These are phyloP conservation scores for Drosophila demipolita DNA, from an alignment of 2,888 invertebrate species.

Conservation along the genomic window DNA sequence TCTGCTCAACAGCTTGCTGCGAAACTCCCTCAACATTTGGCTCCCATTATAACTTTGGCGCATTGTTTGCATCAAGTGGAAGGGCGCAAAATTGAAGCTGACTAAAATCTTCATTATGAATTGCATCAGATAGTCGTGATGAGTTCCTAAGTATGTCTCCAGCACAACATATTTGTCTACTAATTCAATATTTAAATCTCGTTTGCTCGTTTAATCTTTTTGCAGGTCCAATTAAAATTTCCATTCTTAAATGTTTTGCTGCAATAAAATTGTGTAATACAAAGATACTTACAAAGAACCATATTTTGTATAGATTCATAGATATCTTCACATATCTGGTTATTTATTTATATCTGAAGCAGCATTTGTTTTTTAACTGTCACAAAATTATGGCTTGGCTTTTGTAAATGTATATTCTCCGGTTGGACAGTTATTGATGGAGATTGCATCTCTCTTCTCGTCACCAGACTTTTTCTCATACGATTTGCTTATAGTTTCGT, in stretches of 20 bases:
- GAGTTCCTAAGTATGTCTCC: background rate
- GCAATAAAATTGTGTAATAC: background rate
- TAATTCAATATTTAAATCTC: background rate
- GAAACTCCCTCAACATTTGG: conserved; percentile 32
- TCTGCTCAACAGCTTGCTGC: conserved; percentile 53
- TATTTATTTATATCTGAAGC: background rate
- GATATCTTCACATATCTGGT: too few species aligned
- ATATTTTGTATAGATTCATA: background rate
- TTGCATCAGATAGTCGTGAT: background rate
- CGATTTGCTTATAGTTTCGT: background rate
- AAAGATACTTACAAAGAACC: background rate
- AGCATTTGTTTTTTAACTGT: background rate
- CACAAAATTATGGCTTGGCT: too few species aligned
- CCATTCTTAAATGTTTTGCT: too few species aligned
- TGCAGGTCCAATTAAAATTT: background rate
- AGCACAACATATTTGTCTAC: background rate
- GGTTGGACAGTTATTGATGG: background rate
- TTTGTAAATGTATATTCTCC: background rate
- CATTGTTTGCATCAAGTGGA: conserved; percentile 33
- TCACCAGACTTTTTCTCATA: background rate
- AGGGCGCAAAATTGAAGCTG: conserved; percentile 5
- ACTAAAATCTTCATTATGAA: conserved; percentile 8
- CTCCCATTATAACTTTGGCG: conserved; percentile 28
- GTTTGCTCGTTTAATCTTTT: background rate
- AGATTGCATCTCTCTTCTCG: background rate